These are phyloP conservation scores for Sitta europaea DNA, from an alignment of 2,113 vertebrate genomes.

Conservation along the genomic window DNA sequence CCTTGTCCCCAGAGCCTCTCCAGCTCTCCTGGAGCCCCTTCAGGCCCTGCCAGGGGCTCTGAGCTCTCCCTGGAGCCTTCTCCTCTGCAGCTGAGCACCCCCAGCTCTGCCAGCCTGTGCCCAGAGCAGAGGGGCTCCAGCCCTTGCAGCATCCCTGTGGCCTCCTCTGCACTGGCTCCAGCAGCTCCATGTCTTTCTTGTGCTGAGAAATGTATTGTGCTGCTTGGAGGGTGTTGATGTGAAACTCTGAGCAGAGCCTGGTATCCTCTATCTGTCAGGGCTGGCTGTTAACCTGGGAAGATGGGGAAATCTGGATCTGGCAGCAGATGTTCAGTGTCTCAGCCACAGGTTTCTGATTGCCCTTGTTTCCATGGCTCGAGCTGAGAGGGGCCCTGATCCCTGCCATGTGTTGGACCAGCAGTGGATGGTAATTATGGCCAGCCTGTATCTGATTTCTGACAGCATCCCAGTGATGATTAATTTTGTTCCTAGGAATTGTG, in stretches of 20 bases:
- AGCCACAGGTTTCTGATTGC: not conserved
- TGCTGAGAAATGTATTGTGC: not conserved
- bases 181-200: not conserved
- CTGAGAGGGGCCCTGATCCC: not conserved
- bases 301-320: no score
- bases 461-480: not conserved
- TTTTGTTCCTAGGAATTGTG: not conserved
- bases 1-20: not conserved
- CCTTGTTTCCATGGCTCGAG: fast-evolving
- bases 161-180: fast-evolving
- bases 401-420: not conserved
- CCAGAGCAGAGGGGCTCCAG: not conserved
- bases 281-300: not conserved
- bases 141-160: fast-evolving
- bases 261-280: not conserved
- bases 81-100: not conserved
- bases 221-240: not conserved
- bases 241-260: not conserved
- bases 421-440: not conserved
- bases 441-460: not conserved
- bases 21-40: not conserved
- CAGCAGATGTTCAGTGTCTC: not conserved
- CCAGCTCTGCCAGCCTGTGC: not conserved
- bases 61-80: not conserved
- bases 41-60: not conserved